Evolutionary conservation across 1,140 invertebrate species (phyloP), one percentile per base, ranked within the genome.

Genomic region (Macrocentrus cingulum): DNA sequence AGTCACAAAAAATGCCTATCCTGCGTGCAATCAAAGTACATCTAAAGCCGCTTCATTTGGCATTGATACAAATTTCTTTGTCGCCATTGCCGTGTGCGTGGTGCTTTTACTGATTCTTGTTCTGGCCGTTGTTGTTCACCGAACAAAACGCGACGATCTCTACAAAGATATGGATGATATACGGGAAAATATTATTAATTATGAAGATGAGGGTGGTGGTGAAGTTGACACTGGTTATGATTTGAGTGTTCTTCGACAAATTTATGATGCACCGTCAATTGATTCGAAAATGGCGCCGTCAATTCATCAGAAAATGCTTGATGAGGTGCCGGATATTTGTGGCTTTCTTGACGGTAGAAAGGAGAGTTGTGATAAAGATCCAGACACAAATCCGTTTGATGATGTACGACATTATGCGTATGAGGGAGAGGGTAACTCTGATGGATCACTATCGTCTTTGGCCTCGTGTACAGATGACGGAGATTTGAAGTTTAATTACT

Each of bases 321-420:
- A 83, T 37, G 83, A 86, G 49, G 85, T 88, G 42, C 90, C 92
- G 8, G 92, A 96, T 66, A 95, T 97, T 62, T 91, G 90, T 62
- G 90, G 91, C 42, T 97, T 97, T 75, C 84, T 98, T 11, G 88
- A 91, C 64, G 89, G 89, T 63, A 95, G 95, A 74, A 91, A 97
- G 70, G 87, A 91, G 46, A 88, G 88, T 60, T 91, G 93, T 59
- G 94, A 97, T 76, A 88, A 93, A 63, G 95, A 97, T 79, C 88
- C 90, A 0, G 90, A 91, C 64, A 91, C 89, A 58, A 91, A 91
- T 67, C 94, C 94, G 1, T 92, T 91, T 73, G 96, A 98, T 75
- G 95, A 97, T 80, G 90, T 97, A 1, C 86, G 95, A 42, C 93
- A 97, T 77, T 98, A 97, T 76, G 94, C 92, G 20, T 97, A 97